Evolutionary conservation across 2,797 vertebrate species (phyloP), one percentile per base, ranked within the genome.

Genomic region (Anisognathus igniventris): DNA sequence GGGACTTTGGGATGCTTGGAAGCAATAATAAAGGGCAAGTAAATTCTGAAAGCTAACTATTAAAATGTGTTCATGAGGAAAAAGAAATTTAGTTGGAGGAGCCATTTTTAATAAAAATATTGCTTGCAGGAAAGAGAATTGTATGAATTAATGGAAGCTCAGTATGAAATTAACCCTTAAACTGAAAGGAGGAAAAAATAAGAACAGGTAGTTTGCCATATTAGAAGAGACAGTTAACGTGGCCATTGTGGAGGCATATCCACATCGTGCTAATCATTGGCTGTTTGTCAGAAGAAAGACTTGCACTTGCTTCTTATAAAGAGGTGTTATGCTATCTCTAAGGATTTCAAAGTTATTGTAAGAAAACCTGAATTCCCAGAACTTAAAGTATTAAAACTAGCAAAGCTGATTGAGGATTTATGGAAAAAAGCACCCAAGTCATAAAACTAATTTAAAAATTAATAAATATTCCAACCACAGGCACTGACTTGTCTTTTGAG

Each of bases 91-190:
- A 65, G 23, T 20, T 66, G 81, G 12, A 66, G 20, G 8, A 94
- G 8, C 6, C 25, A 54, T 84, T 73, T 87, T 93, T 91, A 95
- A 83, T 88, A 88, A 94, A 90, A 93, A 60, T 50, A 42, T 50
- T 2, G 2, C 45, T 76, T 70, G 14, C 9, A 76, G 67, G 45
- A 74, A 82, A 77, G 12, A 67, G 35, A 86, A 88, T 22, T 50
- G 7, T 67, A 70, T 39, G 23, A 87, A 67, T 39, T 89, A 89
- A 20, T 64, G 62, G 57, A 83, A 60, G 27, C 9, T 71, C 22
- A 79, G 8, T 35, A 77, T 47, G 37, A 87, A 57, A 31, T 71
- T 75, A 79, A 81, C 47, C 6, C 39, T 47, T 51, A 78, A 45
- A 84, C 8, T 37, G 37, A 61, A 81, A 85, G 15, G 2, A 42